Percentiles rank a stretch among this genome's conserved stretches.
Conservation (phyloP, 1,140 invertebrate species). For the Drosophila parabipectinata region DNA sequence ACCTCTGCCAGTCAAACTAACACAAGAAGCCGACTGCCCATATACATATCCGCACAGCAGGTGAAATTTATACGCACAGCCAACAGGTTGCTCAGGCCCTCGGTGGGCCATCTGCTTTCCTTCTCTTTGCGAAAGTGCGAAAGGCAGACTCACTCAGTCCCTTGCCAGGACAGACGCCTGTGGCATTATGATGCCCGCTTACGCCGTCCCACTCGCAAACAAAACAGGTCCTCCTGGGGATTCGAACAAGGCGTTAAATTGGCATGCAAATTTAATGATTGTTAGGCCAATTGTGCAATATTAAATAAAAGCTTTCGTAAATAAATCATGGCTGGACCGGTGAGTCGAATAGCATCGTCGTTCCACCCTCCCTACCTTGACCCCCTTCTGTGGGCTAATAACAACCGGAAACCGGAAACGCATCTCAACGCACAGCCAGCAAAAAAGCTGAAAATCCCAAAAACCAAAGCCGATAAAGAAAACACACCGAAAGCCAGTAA, state of each 20-base stretch:
- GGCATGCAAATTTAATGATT: constrained; percentile 69
- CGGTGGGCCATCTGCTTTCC: constrained; percentile 48
- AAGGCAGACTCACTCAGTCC: constrained; percentile 5
- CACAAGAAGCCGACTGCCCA: neutral
- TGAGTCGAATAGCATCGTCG: neutral
- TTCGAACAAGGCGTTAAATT: constrained; percentile 42
- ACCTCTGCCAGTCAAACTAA: neutral
- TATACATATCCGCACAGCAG: constrained; percentile 8
- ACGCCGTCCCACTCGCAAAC: constrained; percentile 62
- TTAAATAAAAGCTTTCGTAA: constrained; percentile 35
- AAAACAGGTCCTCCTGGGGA: constrained; percentile 6
- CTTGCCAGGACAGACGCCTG: constrained; percentile 32
- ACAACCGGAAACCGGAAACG: constrained; percentile 67
- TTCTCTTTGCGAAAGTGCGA: constrained; percentile 9
- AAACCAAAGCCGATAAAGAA: constrained; percentile 34
- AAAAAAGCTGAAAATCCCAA: constrained; percentile 36
- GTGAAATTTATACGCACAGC: constrained; percentile 46
- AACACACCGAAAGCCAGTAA: constrained; percentile 6
- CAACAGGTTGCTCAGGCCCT: constrained; percentile 62
- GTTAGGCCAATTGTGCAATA: constrained; percentile 39
- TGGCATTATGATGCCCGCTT: constrained; percentile 46
- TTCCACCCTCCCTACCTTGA: neutral
- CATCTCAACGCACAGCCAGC: constrained; percentile 50
- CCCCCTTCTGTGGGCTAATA: constrained; percentile 42
- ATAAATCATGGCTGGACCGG: constrained; percentile 14